phyloP scores from a whole-genome alignment of 2,113 vertebrate species.

The Himantopus leucocephalus region DNA sequence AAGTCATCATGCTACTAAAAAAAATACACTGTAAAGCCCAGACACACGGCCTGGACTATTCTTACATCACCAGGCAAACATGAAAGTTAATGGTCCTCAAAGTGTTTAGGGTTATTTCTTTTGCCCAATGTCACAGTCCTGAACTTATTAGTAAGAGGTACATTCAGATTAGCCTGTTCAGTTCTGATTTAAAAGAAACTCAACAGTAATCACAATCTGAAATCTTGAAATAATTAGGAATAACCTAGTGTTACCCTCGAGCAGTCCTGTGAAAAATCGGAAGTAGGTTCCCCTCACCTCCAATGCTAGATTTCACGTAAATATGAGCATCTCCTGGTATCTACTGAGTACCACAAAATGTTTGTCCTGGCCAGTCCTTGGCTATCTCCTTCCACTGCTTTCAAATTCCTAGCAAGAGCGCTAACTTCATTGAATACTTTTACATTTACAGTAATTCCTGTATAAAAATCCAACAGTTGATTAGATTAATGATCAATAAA shows the following conservation, averaged over 20 bases:
- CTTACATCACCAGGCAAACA: neutral
- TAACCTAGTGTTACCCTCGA: neutral
- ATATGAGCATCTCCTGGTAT: neutral
- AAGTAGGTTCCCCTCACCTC: neutral
- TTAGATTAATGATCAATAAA: neutral
- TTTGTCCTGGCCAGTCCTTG: neutral
- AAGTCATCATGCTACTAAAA: neutral
- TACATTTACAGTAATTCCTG: neutral
- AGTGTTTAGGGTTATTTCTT: slow-evolving; percentile 38
- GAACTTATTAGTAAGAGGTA: neutral
- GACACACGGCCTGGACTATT: neutral
- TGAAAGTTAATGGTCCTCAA: slow-evolving; percentile 23
- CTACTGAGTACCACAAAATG: neutral
- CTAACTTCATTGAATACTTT: neutral
- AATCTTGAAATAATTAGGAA: neutral
- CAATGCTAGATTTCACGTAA: neutral
- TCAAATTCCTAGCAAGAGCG: neutral
- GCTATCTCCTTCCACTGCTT: neutral
- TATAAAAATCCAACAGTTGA: neutral
- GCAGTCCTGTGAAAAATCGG: neutral
- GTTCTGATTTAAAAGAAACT: slow-evolving; percentile 1
- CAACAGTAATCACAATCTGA: neutral
- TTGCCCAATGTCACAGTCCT: neutral
- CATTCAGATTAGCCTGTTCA: neutral
- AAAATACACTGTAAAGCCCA: neutral